These are phyloP conservation scores for Oscheius sp. DNA, from an alignment of 1,140 invertebrate species.

Conservation along the genomic window DNA sequence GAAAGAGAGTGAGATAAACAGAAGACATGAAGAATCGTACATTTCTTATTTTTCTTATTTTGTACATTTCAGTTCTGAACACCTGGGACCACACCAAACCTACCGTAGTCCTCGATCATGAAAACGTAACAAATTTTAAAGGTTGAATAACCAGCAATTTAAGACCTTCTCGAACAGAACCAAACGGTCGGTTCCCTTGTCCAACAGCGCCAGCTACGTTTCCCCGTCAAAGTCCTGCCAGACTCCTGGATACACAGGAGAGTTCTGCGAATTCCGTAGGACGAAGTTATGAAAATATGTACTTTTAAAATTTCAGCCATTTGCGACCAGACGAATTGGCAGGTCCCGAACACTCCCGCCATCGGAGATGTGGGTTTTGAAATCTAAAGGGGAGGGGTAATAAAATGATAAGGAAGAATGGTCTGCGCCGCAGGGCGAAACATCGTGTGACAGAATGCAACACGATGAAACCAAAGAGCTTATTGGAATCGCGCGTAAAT, in stretches of 20 bases:
- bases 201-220: background rate
- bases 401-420: too few species aligned
- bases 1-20: background rate
- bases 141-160: background rate
- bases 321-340: constrained; percentile 7
- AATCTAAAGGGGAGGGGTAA: too few species aligned
- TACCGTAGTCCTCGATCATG: background rate
- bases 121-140: background rate
- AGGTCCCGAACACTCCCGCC: constrained; percentile 5
- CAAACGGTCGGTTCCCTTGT: background rate
- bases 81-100: constrained; percentile 10
- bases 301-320: constrained; percentile 20
- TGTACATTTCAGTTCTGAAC: background rate
- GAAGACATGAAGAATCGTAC: background rate
- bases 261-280: constrained; percentile 31
- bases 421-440: too few species aligned
- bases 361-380: constrained; percentile 10
- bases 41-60: background rate
- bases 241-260: constrained; percentile 34
- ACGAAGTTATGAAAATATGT: background rate
- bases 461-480: background rate
- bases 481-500: too few species aligned
- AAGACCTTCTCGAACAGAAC: background rate
- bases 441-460: too few species aligned
- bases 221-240: constrained; percentile 20